Conservation (phyloP, 2,888 invertebrate species). For the Ennomos fuscantarius region DNA sequence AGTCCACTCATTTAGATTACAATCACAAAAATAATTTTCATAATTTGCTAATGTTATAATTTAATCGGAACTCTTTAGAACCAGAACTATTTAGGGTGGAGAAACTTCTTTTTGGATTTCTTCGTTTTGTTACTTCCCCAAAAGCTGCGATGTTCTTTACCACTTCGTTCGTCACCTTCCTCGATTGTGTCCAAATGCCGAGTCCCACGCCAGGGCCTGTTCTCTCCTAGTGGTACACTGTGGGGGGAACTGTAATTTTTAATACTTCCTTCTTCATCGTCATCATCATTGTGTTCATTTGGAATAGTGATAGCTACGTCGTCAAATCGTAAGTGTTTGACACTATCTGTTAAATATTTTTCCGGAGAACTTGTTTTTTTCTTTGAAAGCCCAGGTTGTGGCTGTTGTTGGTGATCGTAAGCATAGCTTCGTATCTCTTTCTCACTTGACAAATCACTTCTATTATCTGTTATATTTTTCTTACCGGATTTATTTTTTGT, state of each 20-base stretch:
- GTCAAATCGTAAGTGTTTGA: constrained; percentile 64
- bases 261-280: constrained; percentile 26
- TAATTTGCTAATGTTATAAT: constrained; percentile 38
- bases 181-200: constrained; percentile 36
- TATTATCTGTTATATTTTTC: constrained; percentile 2
- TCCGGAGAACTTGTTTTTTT: neutral
- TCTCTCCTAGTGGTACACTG: constrained; percentile 28
- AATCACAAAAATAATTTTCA: constrained; percentile 42
- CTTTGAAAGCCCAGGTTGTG: constrained; percentile 25
- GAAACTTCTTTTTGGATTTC: constrained; percentile 51
- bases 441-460: constrained; percentile 43
- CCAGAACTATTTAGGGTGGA: constrained; percentile 23
- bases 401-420: constrained; percentile 43
- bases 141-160: constrained; percentile 58
- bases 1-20: constrained; percentile 44
- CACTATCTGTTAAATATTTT: constrained; percentile 16
- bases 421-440: constrained; percentile 51
- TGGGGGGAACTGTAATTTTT: constrained; percentile 22
- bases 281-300: constrained; percentile 32
- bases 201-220: constrained; percentile 25
- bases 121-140: constrained; percentile 52
- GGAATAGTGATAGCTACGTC: constrained; percentile 56
- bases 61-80: constrained; percentile 12
- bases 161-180: constrained; percentile 43
- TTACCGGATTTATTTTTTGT: constrained; percentile 1